Evolutionary conservation across 2,888 invertebrate genomes (phyloP), one percentile per base, ranked within the genome.

Genomic region (Zygothrica quintamaculata): DNA sequence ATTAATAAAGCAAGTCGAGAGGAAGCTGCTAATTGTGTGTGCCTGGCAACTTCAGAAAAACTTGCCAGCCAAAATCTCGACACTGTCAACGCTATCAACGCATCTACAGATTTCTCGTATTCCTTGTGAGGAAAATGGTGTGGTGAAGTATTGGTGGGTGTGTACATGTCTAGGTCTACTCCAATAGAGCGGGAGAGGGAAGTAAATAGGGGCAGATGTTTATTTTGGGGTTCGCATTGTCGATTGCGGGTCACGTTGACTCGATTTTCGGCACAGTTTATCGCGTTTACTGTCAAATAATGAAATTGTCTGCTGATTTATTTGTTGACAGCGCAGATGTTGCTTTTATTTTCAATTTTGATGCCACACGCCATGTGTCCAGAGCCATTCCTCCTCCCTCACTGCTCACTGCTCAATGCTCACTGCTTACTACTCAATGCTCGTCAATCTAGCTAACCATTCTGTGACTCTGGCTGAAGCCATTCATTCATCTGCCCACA

Each of bases 251-350:
- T 78, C 78, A 78, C 78, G 76, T 78, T 67, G 74, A 56, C 70
- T 68, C 78, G 62, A 76, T 78, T 76, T 76, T 66, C 60, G 60
- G 70, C 61, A 84, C 81, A 86, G 86, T 84, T 84, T 86, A 84
- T 85, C 86, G 84, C 84, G 84, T 84, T 84, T 84, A 84, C 81
- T 84, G 84, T 80, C 84, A 85, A 84, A 86, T 84, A 84, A 84
- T 86, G 86, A 84, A 84, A 84, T 84, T 84, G 86, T 84, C 84
- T 70, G 78, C 86, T 84, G 84, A 84, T 84, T 86, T 84, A 84
- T 84, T 84, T 84, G 84, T 85, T 84, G 84, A 86, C 84, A 84
- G 68, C 77, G 66, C 84, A 84, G 84, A 86, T 84, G 84, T 84
- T 78, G 84, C 86, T 80, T 86, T 86, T 84, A 84, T 84, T 84